These are phyloP conservation scores for Epistrophe eligans DNA, from an alignment of 2,888 invertebrate species.

Conservation along the genomic window DNA sequence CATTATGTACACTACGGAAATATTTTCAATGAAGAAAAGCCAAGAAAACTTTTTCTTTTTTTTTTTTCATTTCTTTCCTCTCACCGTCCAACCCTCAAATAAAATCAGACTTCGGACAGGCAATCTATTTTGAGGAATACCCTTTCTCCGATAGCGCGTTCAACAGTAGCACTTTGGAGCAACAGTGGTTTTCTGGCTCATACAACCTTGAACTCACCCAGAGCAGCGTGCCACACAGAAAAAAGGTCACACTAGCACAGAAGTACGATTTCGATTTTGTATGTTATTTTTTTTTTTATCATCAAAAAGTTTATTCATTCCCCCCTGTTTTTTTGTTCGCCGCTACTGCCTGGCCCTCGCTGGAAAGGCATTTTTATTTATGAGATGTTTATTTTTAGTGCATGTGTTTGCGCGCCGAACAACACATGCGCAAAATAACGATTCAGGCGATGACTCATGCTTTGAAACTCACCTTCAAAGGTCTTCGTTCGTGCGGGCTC, in stretches of 20 bases:
- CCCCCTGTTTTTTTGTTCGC: constrained; percentile 29
- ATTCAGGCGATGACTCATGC: constrained; percentile 72
- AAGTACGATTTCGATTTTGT: constrained; percentile 66
- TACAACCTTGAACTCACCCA: constrained; percentile 73
- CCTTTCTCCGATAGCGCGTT: constrained; percentile 41
- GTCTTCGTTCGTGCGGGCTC: constrained; percentile 61
- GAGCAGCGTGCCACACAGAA: constrained; percentile 58
- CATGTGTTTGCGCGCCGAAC: constrained; percentile 64
- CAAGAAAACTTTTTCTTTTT: constrained; percentile 33
- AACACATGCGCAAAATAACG: constrained; percentile 74
- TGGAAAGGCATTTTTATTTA: constrained; percentile 74
- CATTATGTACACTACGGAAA: constrained; percentile 39
- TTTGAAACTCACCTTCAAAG: constrained; percentile 75
- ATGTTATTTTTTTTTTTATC: constrained; percentile 39
- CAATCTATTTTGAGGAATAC: constrained; percentile 67
- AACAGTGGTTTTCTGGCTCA: constrained; percentile 62
- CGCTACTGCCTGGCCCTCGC: neutral
- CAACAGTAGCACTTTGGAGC: constrained; percentile 56
- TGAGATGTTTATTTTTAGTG: constrained; percentile 75
- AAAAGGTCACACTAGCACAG: constrained; percentile 73
- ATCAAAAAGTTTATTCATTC: constrained; percentile 35
- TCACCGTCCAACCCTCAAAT: constrained; percentile 24
- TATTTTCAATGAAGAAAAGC: constrained; percentile 49
- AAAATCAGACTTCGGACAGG: constrained; percentile 34
- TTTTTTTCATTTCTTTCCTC: neutral